Evolutionary conservation across 2,797 vertebrate species (phyloP).

Genomic region (Scomberomorus guttatus): DNA sequence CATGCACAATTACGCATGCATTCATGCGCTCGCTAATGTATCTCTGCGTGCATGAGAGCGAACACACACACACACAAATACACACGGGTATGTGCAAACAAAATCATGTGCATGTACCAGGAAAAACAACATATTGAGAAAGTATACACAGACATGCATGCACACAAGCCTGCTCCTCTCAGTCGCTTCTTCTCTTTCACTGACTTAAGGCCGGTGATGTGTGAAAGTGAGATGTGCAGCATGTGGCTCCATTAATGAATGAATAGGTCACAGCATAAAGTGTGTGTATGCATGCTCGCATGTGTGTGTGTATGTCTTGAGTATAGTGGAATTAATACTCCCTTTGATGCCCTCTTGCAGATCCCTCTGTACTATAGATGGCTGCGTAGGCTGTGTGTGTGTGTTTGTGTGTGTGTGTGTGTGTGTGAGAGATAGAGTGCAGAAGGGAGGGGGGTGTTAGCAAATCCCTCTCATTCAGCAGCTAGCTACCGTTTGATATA

Average conservation of each 20-base stretch:
- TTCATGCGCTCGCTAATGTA: conserved; percentile 37
- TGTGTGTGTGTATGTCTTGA: conserved; percentile 20
- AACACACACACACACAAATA: not conserved
- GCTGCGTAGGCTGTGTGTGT: conserved; percentile 14
- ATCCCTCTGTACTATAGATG: conserved; percentile 49
- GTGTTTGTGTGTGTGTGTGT: conserved; percentile 5
- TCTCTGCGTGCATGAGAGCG: conserved; percentile 7
- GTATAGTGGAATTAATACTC: conserved; percentile 57
- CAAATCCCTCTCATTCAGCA: conserved; percentile 76
- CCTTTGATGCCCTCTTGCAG: conserved; percentile 54
- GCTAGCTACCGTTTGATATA: conserved; percentile 64
- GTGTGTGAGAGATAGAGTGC: conserved; percentile 11
- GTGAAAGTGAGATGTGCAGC: conserved; percentile 59
- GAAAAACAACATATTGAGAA: conserved; percentile 17
- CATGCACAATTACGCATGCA: conserved; percentile 39
- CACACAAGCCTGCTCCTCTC: conserved; percentile 1
- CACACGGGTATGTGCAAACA: not conserved
- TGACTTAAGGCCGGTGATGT: conserved; percentile 51
- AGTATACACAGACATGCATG: not conserved
- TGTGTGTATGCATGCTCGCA: conserved; percentile 2
- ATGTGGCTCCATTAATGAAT: conserved; percentile 77
- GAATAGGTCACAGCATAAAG: conserved; percentile 55
- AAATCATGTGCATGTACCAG: conserved; percentile 1
- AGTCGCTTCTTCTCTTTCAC: conserved; percentile 20
- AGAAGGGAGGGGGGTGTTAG: conserved; percentile 40